A percentile compares a stretch with the other conserved stretches of the same genome.
phyloP scores from a whole-genome alignment of 2,113 vertebrate genomes.

The Gnathonemus echidnorhynchus region DNA sequence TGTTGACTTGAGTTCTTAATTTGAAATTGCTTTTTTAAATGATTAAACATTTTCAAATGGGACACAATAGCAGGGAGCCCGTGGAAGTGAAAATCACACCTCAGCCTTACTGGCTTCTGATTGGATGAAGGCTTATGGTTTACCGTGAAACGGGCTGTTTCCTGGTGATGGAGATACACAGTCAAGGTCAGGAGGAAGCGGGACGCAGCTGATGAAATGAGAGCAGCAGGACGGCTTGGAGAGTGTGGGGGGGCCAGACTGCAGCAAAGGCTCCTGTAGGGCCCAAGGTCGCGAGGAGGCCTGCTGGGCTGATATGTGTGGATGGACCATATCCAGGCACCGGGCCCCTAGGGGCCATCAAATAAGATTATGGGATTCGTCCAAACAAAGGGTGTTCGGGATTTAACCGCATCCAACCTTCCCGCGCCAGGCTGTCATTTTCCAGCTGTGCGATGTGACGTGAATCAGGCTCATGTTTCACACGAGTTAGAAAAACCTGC shows the following conservation, averaged over 20 bases:
- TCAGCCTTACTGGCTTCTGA: neutral
- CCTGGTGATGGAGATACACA: conserved; percentile 6
- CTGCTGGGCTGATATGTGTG: conserved; percentile 14
- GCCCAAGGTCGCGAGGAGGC: conserved; percentile 17
- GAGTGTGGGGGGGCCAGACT: neutral
- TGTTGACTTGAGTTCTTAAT: neutral
- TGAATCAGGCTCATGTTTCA: neutral
- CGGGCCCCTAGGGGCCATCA: neutral
- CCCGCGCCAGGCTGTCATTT: neutral
- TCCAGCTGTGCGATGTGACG: neutral
- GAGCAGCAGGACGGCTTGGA: neutral
- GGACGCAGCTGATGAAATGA: conserved; percentile 22
- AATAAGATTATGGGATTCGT: neutral
- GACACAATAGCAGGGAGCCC: neutral
- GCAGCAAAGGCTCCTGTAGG: conserved; percentile 19
- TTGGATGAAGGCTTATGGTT: neutral
- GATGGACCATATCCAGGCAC: conserved; percentile 15
- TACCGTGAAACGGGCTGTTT: neutral
- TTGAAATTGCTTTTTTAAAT: neutral
- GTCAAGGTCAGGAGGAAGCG: conserved; percentile 11
- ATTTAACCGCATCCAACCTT: neutral
- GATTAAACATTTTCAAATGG: neutral
- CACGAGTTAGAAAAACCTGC: conserved; percentile 20
- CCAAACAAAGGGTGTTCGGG: neutral
- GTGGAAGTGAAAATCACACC: neutral